phyloP scores from a whole-genome alignment of 2,888 invertebrate species.

The Eulithis testata region DNA sequence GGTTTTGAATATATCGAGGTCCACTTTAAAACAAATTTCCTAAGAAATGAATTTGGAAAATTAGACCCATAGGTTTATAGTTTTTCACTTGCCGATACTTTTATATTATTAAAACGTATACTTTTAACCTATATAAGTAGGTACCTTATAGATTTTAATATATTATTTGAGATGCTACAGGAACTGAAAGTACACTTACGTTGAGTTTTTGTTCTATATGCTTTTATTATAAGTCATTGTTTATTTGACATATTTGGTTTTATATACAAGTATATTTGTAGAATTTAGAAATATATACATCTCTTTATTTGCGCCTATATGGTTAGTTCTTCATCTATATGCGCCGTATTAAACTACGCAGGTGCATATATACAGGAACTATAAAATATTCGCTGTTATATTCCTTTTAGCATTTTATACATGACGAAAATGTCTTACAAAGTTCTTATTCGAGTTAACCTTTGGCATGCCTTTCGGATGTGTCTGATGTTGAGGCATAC shows the following conservation, averaged over 20 bases:
- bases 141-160: too few relatives aligned
- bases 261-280: slow-evolving; percentile 2
- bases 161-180: too few relatives aligned
- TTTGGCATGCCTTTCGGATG: too few relatives aligned
- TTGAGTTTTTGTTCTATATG: background rate
- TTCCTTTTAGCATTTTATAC: background rate
- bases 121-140: too few relatives aligned
- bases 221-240: background rate
- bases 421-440: slow-evolving; percentile 4
- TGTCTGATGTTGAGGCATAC: too few relatives aligned
- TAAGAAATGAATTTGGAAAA: too few relatives aligned
- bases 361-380: background rate
- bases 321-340: background rate
- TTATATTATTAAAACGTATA: too few relatives aligned
- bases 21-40: too few relatives aligned
- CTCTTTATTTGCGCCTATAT: background rate
- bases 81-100: too few relatives aligned
- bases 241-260: background rate
- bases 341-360: background rate
- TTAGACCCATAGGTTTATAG: too few relatives aligned
- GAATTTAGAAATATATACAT: background rate
- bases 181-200: background rate
- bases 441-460: background rate
- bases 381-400: slow-evolving; percentile 6
- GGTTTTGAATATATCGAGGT: too few relatives aligned